These are phyloP conservation scores for Laodelphax striatellus DNA, from an alignment of 1,140 invertebrate species.

Conservation along the genomic window DNA sequence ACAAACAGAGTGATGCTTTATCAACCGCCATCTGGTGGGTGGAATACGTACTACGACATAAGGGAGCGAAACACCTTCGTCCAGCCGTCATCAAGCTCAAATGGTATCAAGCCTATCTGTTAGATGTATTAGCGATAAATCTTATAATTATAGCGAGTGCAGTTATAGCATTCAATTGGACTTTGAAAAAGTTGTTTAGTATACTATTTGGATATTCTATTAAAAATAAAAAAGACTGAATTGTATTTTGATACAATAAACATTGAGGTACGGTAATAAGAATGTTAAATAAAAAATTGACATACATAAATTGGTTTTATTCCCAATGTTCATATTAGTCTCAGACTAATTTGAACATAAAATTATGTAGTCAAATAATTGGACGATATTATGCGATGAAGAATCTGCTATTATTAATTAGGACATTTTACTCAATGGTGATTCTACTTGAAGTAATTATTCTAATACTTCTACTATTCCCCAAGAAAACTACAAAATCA, in stretches of 20 bases:
- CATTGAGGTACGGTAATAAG: neutral
- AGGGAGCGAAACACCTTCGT: conserved; percentile 40
- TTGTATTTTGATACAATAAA: neutral
- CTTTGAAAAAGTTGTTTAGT: neutral
- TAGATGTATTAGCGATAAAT: conserved; percentile 32
- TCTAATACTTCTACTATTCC: too few relatives aligned
- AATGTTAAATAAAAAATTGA: too few relatives aligned
- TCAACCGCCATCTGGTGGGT: conserved; percentile 43
- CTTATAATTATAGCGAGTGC: neutral
- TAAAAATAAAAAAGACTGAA: neutral
- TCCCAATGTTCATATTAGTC: too few relatives aligned
- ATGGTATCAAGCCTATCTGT: conserved; percentile 43
- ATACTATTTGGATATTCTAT: neutral
- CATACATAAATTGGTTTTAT: too few relatives aligned
- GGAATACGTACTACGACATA: conserved; percentile 46
- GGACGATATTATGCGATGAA: too few relatives aligned
- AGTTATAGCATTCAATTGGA: neutral
- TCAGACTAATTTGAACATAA: too few relatives aligned
- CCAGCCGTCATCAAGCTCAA: conserved; percentile 41
- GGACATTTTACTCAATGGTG: too few relatives aligned
- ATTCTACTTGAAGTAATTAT: too few relatives aligned
- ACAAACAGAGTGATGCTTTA: neutral
- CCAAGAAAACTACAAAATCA: too few relatives aligned
- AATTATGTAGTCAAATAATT: too few relatives aligned
- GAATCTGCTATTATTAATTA: too few relatives aligned